These are phyloP conservation scores for Drosophila malerkotliana DNA, from an alignment of 1,140 invertebrate species.

Conservation along the genomic window DNA sequence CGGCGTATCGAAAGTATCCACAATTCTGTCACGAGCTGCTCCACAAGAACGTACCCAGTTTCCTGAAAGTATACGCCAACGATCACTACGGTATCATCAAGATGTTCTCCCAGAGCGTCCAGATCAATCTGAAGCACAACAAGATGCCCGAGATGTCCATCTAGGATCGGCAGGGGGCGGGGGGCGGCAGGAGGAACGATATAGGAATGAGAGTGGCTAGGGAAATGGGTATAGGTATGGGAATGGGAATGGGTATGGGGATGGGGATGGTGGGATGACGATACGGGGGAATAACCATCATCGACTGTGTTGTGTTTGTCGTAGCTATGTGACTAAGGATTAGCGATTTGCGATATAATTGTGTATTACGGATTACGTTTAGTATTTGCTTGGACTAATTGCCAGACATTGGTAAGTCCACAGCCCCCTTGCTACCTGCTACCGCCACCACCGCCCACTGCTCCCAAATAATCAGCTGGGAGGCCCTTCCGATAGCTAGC, in stretches of 20 bases:
- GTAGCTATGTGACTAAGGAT: constrained; percentile 42
- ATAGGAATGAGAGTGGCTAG: background rate
- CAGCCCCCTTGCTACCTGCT: background rate
- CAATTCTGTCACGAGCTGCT: constrained; percentile 80
- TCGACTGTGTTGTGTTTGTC: constrained; percentile 45
- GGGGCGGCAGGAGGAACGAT: background rate
- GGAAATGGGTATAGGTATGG: background rate
- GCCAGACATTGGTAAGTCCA: background rate
- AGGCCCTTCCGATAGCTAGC: constrained; percentile 10
- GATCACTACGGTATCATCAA: constrained; percentile 80
- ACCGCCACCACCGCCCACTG: background rate
- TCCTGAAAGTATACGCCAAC: constrained; percentile 79
- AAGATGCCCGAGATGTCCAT: constrained; percentile 82
- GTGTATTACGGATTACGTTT: constrained; percentile 43
- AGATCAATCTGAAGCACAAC: constrained; percentile 80
- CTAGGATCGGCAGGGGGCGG: constrained; percentile 30
- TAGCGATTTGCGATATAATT: constrained; percentile 32
- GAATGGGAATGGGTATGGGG: constrained; percentile 1
- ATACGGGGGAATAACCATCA: constrained; percentile 10
- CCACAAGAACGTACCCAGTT: constrained; percentile 80
- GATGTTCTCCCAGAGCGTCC: constrained; percentile 83
- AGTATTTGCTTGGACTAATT: constrained; percentile 29
- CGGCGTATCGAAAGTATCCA: constrained; percentile 76
- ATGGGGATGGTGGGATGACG: constrained; percentile 6
- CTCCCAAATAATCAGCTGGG: background rate